Evolutionary conservation across 2,888 invertebrate genomes (phyloP).

Genomic region (Chloromyia formosa): DNA sequence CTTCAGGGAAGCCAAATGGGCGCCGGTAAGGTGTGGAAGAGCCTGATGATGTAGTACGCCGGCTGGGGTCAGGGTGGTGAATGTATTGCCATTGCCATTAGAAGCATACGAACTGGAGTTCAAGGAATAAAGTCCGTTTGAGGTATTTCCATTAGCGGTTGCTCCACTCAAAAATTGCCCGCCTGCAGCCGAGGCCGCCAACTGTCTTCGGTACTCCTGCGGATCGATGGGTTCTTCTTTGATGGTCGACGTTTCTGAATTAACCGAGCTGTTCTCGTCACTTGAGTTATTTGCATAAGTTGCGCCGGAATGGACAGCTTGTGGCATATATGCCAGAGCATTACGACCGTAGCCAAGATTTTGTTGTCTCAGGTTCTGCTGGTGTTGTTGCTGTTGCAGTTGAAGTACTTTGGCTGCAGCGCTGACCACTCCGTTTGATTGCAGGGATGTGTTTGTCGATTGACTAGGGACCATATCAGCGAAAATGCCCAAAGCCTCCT

Average conservation of each 20-base stretch:
- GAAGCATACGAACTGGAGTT: slow-evolving; percentile 55
- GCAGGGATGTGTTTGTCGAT: slow-evolving; percentile 56
- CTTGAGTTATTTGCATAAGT: slow-evolving; percentile 66
- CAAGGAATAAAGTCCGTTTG: slow-evolving; percentile 42
- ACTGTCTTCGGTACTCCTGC: slow-evolving; percentile 76
- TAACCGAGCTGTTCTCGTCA: slow-evolving; percentile 69
- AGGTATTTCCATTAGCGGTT: slow-evolving; percentile 59
- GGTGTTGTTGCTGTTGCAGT: slow-evolving; percentile 61
- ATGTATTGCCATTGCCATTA: slow-evolving; percentile 64
- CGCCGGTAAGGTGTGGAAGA: slow-evolving; percentile 62
- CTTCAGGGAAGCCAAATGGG: slow-evolving; percentile 65
- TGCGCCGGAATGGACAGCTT: slow-evolving; percentile 79
- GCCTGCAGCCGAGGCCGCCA: slow-evolving; percentile 65
- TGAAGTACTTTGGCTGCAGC: slow-evolving; percentile 63
- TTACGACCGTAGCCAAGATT: slow-evolving; percentile 69
- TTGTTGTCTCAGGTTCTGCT: slow-evolving; percentile 57
- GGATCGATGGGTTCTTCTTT: slow-evolving; percentile 90
- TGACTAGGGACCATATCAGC: slow-evolving; percentile 76
- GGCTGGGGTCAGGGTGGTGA: slow-evolving; percentile 70
- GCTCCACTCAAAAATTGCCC: slow-evolving; percentile 63
- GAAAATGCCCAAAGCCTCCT: slow-evolving; percentile 77
- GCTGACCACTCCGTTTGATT: slow-evolving; percentile 62
- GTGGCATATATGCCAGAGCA: slow-evolving; percentile 89
- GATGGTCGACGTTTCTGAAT: slow-evolving; percentile 77
- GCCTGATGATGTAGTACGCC: slow-evolving; percentile 66